phyloP scores from a whole-genome alignment of 2,113 vertebrate species.

The Clarias macrocephalus region DNA sequence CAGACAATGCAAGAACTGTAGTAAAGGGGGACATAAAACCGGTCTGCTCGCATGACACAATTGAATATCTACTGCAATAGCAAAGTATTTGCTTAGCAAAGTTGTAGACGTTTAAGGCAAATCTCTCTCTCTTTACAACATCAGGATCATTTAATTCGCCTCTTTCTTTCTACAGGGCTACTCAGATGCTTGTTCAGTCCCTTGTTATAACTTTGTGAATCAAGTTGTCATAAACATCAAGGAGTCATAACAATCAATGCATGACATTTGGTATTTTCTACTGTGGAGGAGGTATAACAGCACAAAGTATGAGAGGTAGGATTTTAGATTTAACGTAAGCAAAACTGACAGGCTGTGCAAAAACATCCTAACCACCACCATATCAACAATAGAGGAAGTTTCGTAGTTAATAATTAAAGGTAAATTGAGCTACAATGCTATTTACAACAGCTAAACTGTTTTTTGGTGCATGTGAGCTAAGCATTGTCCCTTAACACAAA shows the following conservation, averaged over 20 bases:
- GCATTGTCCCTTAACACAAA: background rate
- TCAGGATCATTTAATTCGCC: too few species aligned
- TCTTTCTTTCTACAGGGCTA: too few species aligned
- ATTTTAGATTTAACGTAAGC: background rate
- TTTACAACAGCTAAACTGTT: background rate
- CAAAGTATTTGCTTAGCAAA: too few species aligned
- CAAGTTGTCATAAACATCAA: too few species aligned
- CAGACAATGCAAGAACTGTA: background rate
- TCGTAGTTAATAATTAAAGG: background rate
- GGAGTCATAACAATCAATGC: too few species aligned
- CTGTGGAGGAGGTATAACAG: background rate
- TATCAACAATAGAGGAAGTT: background rate
- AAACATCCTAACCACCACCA: background rate
- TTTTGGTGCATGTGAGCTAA: background rate
- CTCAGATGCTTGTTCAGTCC: too few species aligned
- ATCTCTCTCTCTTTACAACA: too few species aligned
- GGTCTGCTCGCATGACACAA: background rate
- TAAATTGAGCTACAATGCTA: background rate
- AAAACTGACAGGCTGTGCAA: background rate
- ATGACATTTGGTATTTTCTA: too few species aligned
- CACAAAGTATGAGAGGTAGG: background rate
- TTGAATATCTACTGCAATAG: background rate
- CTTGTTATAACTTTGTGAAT: too few species aligned
- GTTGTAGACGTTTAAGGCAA: too few species aligned
- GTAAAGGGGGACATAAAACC: background rate